Base-by-base conservation (phyloP, 2,797 vertebrate genomes). In the Semotilus atromaculatus region DNA sequence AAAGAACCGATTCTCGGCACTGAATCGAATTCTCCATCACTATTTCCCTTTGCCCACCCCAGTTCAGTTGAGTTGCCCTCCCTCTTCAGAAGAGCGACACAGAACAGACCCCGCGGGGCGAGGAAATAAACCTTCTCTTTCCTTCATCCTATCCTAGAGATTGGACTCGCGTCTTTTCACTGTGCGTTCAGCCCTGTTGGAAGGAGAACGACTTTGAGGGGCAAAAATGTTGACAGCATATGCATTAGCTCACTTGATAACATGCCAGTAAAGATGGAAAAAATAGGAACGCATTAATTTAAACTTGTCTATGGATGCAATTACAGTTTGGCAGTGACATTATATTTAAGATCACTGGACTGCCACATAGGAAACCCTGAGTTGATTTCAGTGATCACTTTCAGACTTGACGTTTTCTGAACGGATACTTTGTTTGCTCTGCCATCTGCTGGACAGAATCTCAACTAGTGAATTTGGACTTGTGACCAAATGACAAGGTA, bases 81-180 rank as follows among this genome's bases (percentile, higher is more conserved):
- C 71, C 81, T 83, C 71, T 75, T n/a, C 31, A 45, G 55, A 82
- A 74, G 23, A 74, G 55, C 60, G 70, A 74, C 81, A 66, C 36
- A 51, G 43, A 64, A 38, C 2, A 64, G 55, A 73, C 26, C 80
- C 40, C 40, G 80, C 53, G 80, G 68, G n/a, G 53, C 36, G 68
- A 58, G 13, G 23, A 8, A 64, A 74, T 72, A 64, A 64, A 51
- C 70, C 81, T 64, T 60, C 38, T 72, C 38, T 18, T 48, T 18
- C 18, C 10, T 36, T 64, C 71, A 6, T 45, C 68, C 26, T 29
- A 9, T 82, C 29, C 4, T 18, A 60, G n/a, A 72, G 11, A 45
- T 6, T 81, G 11, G 26, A 23, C 26, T 72, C 29, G 7, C 38
- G 36, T 64, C 45, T 64, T 16, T 9, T 31, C 26, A 29, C 13